Conservation (phyloP, 1,140 invertebrate species). For the Nomia melanderi region DNA sequence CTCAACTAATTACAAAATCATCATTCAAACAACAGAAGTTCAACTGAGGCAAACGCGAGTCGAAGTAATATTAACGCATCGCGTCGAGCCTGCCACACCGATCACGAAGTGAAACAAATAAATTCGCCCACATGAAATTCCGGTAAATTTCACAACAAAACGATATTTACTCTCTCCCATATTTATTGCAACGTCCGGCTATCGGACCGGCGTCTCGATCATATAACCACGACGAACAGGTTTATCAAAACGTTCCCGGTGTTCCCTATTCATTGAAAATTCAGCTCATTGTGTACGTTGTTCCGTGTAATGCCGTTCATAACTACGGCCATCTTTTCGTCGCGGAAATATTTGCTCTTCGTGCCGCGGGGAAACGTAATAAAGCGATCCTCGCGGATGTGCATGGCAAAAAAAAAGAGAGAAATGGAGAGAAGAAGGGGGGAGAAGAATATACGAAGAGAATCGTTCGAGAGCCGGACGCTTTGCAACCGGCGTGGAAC, state of each 20-base stretch:
- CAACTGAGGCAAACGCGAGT: too few relatives aligned
- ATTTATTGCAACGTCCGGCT: too few relatives aligned
- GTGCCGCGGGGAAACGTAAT: constrained; percentile 17
- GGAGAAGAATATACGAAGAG: background rate
- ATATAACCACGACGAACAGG: background rate
- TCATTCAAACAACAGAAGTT: too few relatives aligned
- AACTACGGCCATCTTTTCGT: constrained; percentile 25
- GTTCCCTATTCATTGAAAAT: background rate
- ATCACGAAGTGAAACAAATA: too few relatives aligned
- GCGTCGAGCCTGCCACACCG: too few relatives aligned
- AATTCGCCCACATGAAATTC: too few relatives aligned
- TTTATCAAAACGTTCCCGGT: constrained; percentile 7
- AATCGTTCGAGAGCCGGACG: background rate
- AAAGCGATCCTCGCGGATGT: constrained; percentile 5
- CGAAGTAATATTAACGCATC: too few relatives aligned
- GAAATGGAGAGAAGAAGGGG: too few relatives aligned
- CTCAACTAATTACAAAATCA: too few relatives aligned
- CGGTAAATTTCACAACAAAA: too few relatives aligned
- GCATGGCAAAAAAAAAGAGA: background rate
- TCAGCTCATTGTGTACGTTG: constrained; percentile 1
- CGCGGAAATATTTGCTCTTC: constrained; percentile 3
- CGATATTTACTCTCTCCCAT: too few relatives aligned
- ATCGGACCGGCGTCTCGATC: too few relatives aligned
- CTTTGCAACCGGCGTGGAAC: background rate
- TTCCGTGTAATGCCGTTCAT: background rate